Base-by-base conservation (phyloP, 2,113 vertebrate genomes). In the Thomomys bottae region DNA sequence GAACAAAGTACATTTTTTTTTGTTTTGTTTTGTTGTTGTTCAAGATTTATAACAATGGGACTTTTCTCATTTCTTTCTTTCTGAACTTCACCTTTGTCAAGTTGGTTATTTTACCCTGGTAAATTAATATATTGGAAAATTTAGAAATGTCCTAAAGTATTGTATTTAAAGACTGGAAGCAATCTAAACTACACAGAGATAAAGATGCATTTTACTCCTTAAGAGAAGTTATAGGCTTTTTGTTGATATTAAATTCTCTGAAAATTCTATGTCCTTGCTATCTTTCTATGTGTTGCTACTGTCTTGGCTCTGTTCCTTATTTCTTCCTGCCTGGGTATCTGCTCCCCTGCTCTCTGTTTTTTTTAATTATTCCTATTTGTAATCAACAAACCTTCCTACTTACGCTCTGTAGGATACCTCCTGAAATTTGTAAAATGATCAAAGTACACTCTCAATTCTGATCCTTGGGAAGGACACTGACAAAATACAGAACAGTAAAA, bases 211-310 rank as follows among this genome's bases (percentile, higher is more conserved):
- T 70, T 26, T 11, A 6, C 9, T 21, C n/a, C 26, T 28, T 59
- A 54, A 82, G 10, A 0, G 0, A 71, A 36, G 24, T 54, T 15
- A 15, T 26, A 32, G 18, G 24, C 12, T 18, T 17, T 45, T 20
- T n/a, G 3, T 61, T 34, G 21, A 26, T 8, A 0, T 8, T 78
- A 21, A 28, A 1, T 11, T 42, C 45, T 2, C 11, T 34, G 49
- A 66, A 15, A n/a, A 10, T 70, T 81, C 23, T 54, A 4, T 32
- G n/a, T 45, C 21, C 9, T 63, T 20, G 6, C 70, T 61, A 5
- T n/a, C 12, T 45, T 1, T 88, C 8, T 5, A 0, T 10, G 76
- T 30, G 5, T 10, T 15, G 7, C 40, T 38, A 6, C 3, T 18
- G 2, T 24, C 32, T 61, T 77, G 5, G 8, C 28, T 76, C 15